Percentiles rank a stretch among this genome's conserved stretches.
phyloP scores from a whole-genome alignment of 2,888 invertebrate species.

The Agonopterix heracliana region DNA sequence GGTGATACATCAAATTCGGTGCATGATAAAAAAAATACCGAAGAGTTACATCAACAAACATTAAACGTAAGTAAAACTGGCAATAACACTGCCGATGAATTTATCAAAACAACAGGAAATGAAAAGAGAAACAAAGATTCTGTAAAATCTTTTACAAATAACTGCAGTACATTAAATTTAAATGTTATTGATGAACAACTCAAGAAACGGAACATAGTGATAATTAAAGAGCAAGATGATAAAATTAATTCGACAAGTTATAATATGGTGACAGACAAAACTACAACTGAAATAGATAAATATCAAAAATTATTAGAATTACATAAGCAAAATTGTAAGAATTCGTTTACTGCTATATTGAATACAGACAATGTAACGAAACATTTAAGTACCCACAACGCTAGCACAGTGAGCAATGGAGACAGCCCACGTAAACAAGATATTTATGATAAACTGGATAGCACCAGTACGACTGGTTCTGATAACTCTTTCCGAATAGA shows the following conservation, averaged over 20 bases:
- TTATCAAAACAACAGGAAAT: neutral
- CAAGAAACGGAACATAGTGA: slow-evolving; percentile 26
- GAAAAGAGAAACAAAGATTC: neutral
- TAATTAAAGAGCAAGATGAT: slow-evolving; percentile 3
- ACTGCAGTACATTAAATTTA: neutral
- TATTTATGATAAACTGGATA: slow-evolving; percentile 63
- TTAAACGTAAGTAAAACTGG: too few species aligned
- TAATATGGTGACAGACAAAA: too few species aligned
- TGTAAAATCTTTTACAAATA: neutral
- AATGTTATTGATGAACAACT: slow-evolving; percentile 25
- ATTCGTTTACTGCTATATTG: too few species aligned
- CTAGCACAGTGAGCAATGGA: too few species aligned
- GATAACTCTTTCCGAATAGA: slow-evolving; percentile 52
- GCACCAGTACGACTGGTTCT: slow-evolving; percentile 51
- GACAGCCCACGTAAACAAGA: slow-evolving; percentile 28
- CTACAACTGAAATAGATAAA: too few species aligned
- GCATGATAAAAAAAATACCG: neutral
- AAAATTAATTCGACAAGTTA: too few species aligned
- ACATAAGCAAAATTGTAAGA: too few species aligned
- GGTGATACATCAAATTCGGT: too few species aligned
- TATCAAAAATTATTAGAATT: too few species aligned
- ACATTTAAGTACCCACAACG: too few species aligned
- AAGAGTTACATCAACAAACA: neutral
- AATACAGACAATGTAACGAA: too few species aligned
- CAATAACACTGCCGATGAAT: neutral